These are phyloP conservation scores for Agonopterix alstromeriana DNA, from an alignment of 2,888 invertebrate species.

Conservation along the genomic window DNA sequence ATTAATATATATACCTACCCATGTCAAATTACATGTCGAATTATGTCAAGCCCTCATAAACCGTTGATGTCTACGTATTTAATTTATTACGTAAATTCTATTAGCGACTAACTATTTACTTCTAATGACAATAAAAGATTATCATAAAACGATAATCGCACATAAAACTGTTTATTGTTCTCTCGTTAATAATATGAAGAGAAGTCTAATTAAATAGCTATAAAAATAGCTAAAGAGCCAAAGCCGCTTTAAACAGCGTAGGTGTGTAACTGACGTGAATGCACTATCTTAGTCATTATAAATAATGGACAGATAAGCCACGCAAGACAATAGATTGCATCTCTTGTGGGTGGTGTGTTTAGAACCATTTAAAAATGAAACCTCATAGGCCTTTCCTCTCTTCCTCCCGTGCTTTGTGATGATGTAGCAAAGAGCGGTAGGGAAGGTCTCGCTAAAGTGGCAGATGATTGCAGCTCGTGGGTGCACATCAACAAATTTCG, in stretches of 20 bases:
- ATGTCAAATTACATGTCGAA: too few relatives aligned
- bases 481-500: conserved; percentile 37
- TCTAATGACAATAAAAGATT: conserved; percentile 5
- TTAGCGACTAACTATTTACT: too few relatives aligned
- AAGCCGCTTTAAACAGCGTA: conserved; percentile 26
- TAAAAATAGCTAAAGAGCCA: conserved; percentile 3
- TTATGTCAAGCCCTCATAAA: too few relatives aligned
- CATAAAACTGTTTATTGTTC: conserved; percentile 1
- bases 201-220: conserved; percentile 7
- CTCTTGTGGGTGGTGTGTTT: conserved; percentile 38
- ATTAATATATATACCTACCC: too few relatives aligned
- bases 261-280: conserved; percentile 47
- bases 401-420: neutral
- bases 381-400: too few relatives aligned
- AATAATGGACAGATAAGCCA: conserved; percentile 61
- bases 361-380: conserved; percentile 1
- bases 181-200: neutral
- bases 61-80: too few relatives aligned
- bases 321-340: conserved; percentile 56
- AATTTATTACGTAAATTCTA: too few relatives aligned
- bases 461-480: conserved; percentile 25
- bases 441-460: conserved; percentile 21
- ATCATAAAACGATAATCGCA: conserved; percentile 1
- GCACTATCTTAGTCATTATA: conserved; percentile 58
- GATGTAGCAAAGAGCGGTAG: neutral